Conservation (phyloP, 2,888 invertebrate species). For the Teleogryllus oceanicus region DNA sequence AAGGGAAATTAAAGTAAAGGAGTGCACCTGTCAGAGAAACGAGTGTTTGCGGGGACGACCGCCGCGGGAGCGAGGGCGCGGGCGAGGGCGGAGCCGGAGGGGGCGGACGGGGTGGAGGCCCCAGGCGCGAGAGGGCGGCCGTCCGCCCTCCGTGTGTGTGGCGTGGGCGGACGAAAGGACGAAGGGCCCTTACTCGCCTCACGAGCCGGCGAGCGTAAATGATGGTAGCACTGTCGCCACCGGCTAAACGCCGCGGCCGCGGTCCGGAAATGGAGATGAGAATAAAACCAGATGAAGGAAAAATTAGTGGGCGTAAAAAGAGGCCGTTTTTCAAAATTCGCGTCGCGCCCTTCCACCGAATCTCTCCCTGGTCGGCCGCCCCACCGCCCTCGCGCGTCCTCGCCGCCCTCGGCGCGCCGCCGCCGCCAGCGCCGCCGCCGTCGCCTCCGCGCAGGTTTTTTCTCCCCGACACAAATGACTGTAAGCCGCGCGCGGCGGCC, state of each 20-base stretch:
- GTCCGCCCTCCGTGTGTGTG: not conserved
- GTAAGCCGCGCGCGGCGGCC: not conserved
- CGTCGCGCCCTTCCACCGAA: not conserved
- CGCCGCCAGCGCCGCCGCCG: not conserved
- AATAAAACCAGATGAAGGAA: slow-evolving; percentile 18
- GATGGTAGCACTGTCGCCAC: not conserved
- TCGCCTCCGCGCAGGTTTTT: not conserved
- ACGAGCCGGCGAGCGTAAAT: not conserved
- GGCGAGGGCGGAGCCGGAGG: not conserved
- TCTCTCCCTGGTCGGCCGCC: not conserved
- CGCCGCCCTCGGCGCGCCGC: not conserved
- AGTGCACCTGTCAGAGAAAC: slow-evolving; percentile 30
- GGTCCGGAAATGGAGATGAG: not conserved
- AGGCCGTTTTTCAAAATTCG: not conserved
- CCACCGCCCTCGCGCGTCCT: not conserved
- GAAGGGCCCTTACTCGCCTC: not conserved
- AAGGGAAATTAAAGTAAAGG: slow-evolving; percentile 32
- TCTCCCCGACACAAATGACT: not conserved
- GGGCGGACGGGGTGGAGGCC: not conserved
- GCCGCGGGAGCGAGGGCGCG: not conserved
- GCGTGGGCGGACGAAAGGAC: not conserved
- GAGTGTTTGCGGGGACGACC: not conserved
- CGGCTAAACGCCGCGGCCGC: not conserved
- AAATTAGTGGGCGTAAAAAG: slow-evolving; percentile 8
- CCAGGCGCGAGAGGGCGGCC: no score